phyloP scores from a whole-genome alignment of 2,113 vertebrate genomes.

The Stegostoma tigrinum region DNA sequence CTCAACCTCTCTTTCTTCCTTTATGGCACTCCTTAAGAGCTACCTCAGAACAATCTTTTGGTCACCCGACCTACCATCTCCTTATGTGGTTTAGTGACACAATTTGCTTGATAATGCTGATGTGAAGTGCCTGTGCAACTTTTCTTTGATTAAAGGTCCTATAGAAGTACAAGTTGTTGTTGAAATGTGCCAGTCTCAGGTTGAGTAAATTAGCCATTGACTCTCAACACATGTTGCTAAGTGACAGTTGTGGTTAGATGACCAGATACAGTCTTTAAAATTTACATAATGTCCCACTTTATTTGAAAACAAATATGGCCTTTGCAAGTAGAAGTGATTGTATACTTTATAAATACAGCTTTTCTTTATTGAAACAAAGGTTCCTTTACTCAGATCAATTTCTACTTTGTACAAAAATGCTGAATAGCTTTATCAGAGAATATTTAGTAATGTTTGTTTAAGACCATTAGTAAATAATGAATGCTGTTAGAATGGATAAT shows the following conservation, averaged over 20 bases:
- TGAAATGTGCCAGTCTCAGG: not conserved
- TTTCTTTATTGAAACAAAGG: not conserved
- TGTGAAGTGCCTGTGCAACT: not conserved
- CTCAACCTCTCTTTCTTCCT: not conserved
- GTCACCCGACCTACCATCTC: not conserved
- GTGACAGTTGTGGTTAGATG: not conserved
- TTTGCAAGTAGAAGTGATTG: not conserved
- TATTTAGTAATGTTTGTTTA: constrained; percentile 19
- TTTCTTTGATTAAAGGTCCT: not conserved
- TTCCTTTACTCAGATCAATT: not conserved
- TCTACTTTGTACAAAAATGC: not conserved
- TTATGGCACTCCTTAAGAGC: not conserved
- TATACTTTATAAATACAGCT: not conserved
- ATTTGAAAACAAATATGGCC: not conserved
- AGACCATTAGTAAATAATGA: not conserved
- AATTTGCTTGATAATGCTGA: not conserved
- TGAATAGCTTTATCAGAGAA: not conserved
- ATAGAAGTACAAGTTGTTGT: not conserved
- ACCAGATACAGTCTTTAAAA: too few relatives aligned
- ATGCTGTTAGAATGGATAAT: not conserved
- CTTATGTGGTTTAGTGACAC: not conserved
- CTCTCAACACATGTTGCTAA: not conserved
- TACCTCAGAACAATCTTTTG: too few relatives aligned
- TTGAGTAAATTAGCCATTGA: not conserved
- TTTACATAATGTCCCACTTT: not conserved